Base-by-base conservation (phyloP, 1,140 invertebrate species). In the Orussus abietinus region DNA sequence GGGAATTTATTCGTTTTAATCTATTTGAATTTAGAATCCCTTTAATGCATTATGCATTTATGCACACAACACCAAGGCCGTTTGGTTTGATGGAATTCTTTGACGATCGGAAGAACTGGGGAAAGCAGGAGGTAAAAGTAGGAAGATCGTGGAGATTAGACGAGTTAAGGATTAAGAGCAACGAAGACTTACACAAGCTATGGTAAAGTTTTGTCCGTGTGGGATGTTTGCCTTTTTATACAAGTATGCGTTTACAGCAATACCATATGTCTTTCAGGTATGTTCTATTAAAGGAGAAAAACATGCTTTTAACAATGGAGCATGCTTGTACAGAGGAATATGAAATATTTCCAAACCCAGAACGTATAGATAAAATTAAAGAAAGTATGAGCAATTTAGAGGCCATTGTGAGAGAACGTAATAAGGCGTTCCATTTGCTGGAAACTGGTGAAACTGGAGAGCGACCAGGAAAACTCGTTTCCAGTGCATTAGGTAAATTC, bases 251-350 rank as follows among this genome's bases (percentile, higher is more conserved):
- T 15, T 38, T 29, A 21, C 42, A 5, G 29, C 11, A 20, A 39
- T 20, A 37, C 49, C 40, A 40, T 54, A 33, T 43, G 28, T 37
- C 38, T 34, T 59, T 38, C 51, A 90, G 87, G 87, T 91, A 84
- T 76, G 79, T 99, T 15, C 74, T 99, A 38, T 69, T 98, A 14
- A 99, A 98, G 75, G 96, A 99, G 75, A 75, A 82, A 41, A 99
- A 99, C 66, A 96, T 98, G 93, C 74, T 99, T 4, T 66, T 95
- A 32, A 98, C 96, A 11, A 96, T 98, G 95, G 86, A 97, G 74
- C 78, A 90, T 43, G 85, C 85, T 59, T 86, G 80, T 59, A 84
- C 85, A 34, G 62, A 79, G 44, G 74, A 84, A 57, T 69, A 66
- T 22, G 71, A 80, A 66, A 47, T 86, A n/a, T 92, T 98, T 70